phyloP scores from a whole-genome alignment of 2,888 invertebrate genomes.

The Tenthredo notha region DNA sequence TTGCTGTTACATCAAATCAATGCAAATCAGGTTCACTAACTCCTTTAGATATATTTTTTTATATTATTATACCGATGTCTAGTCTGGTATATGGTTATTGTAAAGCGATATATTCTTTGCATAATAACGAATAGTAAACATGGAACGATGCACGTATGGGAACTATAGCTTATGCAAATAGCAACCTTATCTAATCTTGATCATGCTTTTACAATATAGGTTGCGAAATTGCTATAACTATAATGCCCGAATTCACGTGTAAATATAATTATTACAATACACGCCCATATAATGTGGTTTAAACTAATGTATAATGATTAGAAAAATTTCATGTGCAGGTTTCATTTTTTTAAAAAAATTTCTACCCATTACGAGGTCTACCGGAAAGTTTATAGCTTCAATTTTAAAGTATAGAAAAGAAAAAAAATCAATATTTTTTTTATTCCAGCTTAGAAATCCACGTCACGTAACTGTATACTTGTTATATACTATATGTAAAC shows the following conservation, averaged over 20 bases:
- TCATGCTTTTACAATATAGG: constrained; percentile 25
- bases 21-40: not conserved
- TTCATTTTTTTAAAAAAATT: not conserved
- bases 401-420: too few relatives aligned
- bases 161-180: constrained; percentile 39
- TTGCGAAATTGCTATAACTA: not conserved
- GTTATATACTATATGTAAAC: not conserved
- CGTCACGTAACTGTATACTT: not conserved
- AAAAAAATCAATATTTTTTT: not conserved
- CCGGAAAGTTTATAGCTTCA: not conserved
- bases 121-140: constrained; percentile 18
- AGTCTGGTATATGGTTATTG: not conserved
- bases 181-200: constrained; percentile 48
- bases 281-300: not conserved
- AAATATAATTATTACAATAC: not conserved
- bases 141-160: constrained; percentile 10
- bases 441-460: not conserved
- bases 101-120: constrained; percentile 11
- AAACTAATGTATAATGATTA: not conserved
- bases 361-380: not conserved
- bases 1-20: not conserved
- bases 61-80: not conserved
- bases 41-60: not conserved
- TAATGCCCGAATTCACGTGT: constrained; percentile 32
- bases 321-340: not conserved